Percentiles rank a stretch among this genome's conserved stretches.
phyloP scores from a whole-genome alignment of 2,113 vertebrate species.

The Thryonomys swinderianus region DNA sequence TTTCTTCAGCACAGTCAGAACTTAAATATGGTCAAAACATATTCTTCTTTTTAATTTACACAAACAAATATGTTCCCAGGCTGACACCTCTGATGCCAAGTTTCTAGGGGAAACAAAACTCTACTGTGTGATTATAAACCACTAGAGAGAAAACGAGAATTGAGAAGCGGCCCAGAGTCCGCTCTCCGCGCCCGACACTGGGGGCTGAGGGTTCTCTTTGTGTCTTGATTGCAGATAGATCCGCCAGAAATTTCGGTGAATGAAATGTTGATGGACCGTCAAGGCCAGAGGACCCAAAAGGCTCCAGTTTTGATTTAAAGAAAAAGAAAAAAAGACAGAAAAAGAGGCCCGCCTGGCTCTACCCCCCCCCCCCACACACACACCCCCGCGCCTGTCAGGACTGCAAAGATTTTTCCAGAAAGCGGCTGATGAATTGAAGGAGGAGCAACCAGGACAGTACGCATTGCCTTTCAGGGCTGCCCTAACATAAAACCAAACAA shows the following conservation, averaged over 20 bases:
- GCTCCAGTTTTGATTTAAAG: constrained; percentile 4
- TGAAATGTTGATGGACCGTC: neutral
- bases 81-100: constrained; percentile 77
- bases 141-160: constrained; percentile 29
- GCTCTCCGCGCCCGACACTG: neutral
- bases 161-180: neutral
- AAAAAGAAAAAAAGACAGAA: neutral
- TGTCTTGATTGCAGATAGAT: constrained; percentile 45
- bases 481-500: neutral
- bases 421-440: neutral
- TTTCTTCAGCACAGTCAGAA: constrained; percentile 60
- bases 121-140: constrained; percentile 57
- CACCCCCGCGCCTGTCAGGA: neutral
- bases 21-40: constrained; percentile 80
- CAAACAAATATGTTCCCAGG: constrained; percentile 80
- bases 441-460: neutral
- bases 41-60: constrained; percentile 75
- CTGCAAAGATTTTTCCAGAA: neutral
- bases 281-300: constrained; percentile 18
- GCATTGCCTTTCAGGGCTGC: neutral
- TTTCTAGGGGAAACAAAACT: constrained; percentile 73
- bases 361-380: neutral
- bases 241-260: constrained; percentile 36
- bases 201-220: neutral
- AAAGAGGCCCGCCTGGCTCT: neutral